Conservation (phyloP, 2,888 invertebrate genomes). For the Apamea crenata region DNA sequence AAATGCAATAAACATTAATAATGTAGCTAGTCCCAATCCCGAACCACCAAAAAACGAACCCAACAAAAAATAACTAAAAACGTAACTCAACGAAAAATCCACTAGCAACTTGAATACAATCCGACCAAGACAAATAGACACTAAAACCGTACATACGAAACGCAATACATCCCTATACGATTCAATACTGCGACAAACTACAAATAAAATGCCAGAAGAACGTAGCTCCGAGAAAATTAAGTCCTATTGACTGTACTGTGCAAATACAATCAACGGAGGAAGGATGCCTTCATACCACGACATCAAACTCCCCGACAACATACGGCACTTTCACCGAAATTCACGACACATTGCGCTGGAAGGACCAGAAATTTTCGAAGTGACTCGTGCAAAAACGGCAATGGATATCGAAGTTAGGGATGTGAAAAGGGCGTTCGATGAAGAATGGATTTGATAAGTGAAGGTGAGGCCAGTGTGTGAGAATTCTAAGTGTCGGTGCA, state of each 20-base stretch:
- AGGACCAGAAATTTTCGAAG: rapidly evolving
- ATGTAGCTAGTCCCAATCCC: neutral
- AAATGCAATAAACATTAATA: slow-evolving; percentile 4
- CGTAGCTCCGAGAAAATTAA: slow-evolving; percentile 79
- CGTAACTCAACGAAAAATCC: slow-evolving; percentile 31
- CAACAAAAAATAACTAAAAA: slow-evolving; percentile 10
- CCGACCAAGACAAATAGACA: slow-evolving; percentile 60
- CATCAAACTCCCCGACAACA: neutral
- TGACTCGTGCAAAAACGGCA: slow-evolving; percentile 6
- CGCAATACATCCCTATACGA: slow-evolving; percentile 61
- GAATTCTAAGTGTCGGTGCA: slow-evolving; percentile 77
- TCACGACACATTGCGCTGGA: slow-evolving; percentile 36
- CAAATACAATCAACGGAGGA: slow-evolving; percentile 79
- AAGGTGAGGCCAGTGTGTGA: slow-evolving; percentile 75
- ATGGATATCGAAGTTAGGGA: slow-evolving; percentile 35
- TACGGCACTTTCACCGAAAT: neutral
- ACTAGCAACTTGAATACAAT: slow-evolving; percentile 51
- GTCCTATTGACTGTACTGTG: slow-evolving; percentile 78
- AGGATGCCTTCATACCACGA: slow-evolving; percentile 68
- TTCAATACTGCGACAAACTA: slow-evolving; percentile 70
- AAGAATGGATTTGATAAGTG: slow-evolving; percentile 71
- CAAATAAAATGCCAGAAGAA: slow-evolving; percentile 73
- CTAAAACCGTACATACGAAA: slow-evolving; percentile 55
- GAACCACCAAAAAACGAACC: neutral
- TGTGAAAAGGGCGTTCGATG: neutral